Conservation (phyloP, 1,140 invertebrate species). For the Oreohelix idahoensis region DNA sequence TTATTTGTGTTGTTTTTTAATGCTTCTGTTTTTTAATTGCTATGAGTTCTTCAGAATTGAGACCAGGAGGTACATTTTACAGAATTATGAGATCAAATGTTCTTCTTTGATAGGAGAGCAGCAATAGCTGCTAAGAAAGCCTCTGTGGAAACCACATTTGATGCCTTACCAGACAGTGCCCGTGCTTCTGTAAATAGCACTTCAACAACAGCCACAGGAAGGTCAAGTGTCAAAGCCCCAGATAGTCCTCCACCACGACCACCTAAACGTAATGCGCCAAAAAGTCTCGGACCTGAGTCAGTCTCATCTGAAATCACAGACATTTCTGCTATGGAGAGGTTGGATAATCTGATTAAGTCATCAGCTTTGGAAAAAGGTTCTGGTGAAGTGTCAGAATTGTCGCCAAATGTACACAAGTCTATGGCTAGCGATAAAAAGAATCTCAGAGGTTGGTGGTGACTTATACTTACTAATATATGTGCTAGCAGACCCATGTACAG, state of each 20-base stretch:
- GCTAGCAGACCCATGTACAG: too few species aligned
- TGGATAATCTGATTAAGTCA: conserved; percentile 79
- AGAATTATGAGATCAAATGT: background rate
- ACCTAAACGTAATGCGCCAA: conserved; percentile 22
- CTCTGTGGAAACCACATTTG: conserved; percentile 43
- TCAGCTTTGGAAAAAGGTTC: conserved; percentile 25
- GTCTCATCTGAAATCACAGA: conserved; percentile 35
- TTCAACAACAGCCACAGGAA: conserved; percentile 30
- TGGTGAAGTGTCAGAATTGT: background rate
- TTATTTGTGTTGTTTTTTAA: too few species aligned
- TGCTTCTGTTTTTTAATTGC: too few species aligned
- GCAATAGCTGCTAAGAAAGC: conserved; percentile 37
- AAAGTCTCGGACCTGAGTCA: background rate
- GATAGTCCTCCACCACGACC: conserved; percentile 39
- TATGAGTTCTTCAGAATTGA: too few species aligned
- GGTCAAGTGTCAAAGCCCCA: conserved; percentile 44
- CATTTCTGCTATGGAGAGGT: conserved; percentile 74
- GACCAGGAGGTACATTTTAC: too few species aligned
- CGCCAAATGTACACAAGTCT: conserved; percentile 6
- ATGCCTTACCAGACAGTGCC: conserved; percentile 39
- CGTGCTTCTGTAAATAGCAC: conserved; percentile 33
- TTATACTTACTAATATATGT: too few species aligned
- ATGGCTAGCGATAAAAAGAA: conserved; percentile 41
- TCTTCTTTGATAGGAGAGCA: conserved; percentile 24
- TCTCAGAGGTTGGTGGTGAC: conserved; percentile 51